These are phyloP conservation scores for Melozone crissalis DNA, from an alignment of 2,113 vertebrate genomes.

Conservation along the genomic window DNA sequence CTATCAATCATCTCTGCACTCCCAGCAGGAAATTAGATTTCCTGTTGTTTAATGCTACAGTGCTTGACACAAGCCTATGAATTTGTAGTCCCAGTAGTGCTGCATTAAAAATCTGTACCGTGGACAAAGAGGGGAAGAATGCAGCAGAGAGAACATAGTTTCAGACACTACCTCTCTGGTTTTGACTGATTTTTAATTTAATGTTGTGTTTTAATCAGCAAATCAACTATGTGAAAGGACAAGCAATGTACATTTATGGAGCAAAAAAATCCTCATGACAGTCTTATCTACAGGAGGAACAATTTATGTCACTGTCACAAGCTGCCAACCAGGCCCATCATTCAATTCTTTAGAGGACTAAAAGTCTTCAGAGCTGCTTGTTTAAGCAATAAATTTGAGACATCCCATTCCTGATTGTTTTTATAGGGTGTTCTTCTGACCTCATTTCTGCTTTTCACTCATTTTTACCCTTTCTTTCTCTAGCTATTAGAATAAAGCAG, in stretches of 20 bases:
- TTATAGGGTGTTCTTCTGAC: neutral
- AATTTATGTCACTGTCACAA: slow-evolving; percentile 26
- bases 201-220: neutral
- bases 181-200: slow-evolving; percentile 3
- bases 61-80: neutral
- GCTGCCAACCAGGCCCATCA: slow-evolving; percentile 1
- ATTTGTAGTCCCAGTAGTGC: neutral
- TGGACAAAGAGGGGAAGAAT: neutral
- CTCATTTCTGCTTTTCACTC: neutral
- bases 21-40: slow-evolving; percentile 23
- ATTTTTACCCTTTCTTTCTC: neutral
- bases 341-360: slow-evolving; percentile 7
- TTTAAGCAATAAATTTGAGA: slow-evolving; percentile 36
- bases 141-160: neutral
- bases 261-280: neutral
- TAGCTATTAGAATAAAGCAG: neutral
- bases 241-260: neutral
- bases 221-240: neutral
- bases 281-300: neutral
- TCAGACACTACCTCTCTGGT: neutral
- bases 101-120: neutral
- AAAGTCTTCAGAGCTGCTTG: neutral
- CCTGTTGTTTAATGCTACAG: neutral
- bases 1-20: slow-evolving; percentile 25
- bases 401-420: neutral